phyloP scores from a whole-genome alignment of 2,888 invertebrate species.

The Smittia sp. region DNA sequence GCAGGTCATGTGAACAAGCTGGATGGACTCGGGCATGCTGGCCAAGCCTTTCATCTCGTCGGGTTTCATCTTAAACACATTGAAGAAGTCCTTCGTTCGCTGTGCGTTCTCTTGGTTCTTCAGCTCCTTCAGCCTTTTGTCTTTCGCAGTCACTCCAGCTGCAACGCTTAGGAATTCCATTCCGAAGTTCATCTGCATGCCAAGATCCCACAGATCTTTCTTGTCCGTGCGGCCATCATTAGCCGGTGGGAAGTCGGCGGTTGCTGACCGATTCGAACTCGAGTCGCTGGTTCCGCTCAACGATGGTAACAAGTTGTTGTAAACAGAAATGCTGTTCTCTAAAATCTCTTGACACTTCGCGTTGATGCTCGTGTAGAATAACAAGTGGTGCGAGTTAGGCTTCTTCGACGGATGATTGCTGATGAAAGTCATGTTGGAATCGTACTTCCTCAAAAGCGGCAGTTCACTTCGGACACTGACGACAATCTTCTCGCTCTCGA shows the following conservation, averaged over 20 bases:
- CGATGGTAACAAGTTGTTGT: conserved; percentile 49
- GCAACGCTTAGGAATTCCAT: conserved; percentile 70
- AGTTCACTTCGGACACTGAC: conserved; percentile 64
- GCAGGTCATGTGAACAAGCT: conserved; percentile 53
- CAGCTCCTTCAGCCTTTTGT: conserved; percentile 81
- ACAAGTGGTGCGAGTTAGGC: conserved; percentile 68
- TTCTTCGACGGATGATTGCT: conserved; percentile 67
- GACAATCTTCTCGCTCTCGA: conserved; percentile 80
- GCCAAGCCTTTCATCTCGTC: conserved; percentile 35
- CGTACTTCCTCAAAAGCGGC: conserved; percentile 49
- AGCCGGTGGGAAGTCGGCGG: conserved; percentile 42
- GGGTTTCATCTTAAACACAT: conserved; percentile 40
- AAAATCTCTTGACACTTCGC: conserved; percentile 73
- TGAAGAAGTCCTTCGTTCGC: conserved; percentile 45
- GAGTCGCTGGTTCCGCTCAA: conserved; percentile 45
- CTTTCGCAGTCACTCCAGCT: conserved; percentile 83
- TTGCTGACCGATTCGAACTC: conserved; percentile 43
- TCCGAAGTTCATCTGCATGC: conserved; percentile 54
- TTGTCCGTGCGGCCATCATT: conserved; percentile 44
- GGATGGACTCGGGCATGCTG: conserved; percentile 48
- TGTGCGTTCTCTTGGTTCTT: conserved; percentile 60
- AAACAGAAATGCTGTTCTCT: conserved; percentile 59
- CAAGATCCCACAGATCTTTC: conserved; percentile 54
- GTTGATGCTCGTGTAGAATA: conserved; percentile 71
- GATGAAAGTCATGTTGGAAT: conserved; percentile 47